Conservation (phyloP, 2,797 vertebrate genomes). For the Rhinogobio ventralis region DNA sequence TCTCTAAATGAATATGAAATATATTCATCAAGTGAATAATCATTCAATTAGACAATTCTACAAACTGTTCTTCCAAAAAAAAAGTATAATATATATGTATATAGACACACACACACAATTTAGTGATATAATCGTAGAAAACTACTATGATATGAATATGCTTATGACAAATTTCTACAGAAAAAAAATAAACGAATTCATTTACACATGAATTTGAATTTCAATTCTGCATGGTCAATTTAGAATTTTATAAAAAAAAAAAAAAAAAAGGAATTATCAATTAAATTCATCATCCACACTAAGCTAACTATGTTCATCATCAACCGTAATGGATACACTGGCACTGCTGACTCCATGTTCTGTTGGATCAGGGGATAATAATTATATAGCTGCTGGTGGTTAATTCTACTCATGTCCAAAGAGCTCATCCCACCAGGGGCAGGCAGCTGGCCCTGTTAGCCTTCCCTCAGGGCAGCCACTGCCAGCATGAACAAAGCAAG, state of each 20-base stretch:
- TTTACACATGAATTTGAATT: background rate
- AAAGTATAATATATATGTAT: too few relatives aligned
- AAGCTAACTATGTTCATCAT: slow-evolving; percentile 12
- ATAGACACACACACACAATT: too few relatives aligned
- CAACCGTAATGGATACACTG: background rate
- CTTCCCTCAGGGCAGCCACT: slow-evolving; percentile 8
- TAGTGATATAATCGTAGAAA: too few relatives aligned
- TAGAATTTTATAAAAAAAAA: background rate
- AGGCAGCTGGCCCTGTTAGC: slow-evolving; percentile 39
- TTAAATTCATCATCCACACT: background rate
- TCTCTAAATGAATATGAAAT: too few relatives aligned
- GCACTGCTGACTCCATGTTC: slow-evolving; percentile 30
- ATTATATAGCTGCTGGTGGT: slow-evolving; percentile 43
- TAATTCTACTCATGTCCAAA: slow-evolving; percentile 41
- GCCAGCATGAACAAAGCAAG: slow-evolving; percentile 19
- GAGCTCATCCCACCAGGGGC: slow-evolving; percentile 25
- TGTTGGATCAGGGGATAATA: slow-evolving; percentile 29
- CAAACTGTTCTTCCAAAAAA: too few relatives aligned
- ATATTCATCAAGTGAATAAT: too few relatives aligned
- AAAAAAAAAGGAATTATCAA: background rate
- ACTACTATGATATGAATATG: too few relatives aligned
- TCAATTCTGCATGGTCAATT: background rate
- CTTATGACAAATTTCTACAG: background rate
- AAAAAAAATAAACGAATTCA: background rate
- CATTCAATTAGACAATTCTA: too few relatives aligned